These are phyloP conservation scores for Crotophaga sulcirostris DNA, from an alignment of 2,113 vertebrate species.

Conservation along the genomic window DNA sequence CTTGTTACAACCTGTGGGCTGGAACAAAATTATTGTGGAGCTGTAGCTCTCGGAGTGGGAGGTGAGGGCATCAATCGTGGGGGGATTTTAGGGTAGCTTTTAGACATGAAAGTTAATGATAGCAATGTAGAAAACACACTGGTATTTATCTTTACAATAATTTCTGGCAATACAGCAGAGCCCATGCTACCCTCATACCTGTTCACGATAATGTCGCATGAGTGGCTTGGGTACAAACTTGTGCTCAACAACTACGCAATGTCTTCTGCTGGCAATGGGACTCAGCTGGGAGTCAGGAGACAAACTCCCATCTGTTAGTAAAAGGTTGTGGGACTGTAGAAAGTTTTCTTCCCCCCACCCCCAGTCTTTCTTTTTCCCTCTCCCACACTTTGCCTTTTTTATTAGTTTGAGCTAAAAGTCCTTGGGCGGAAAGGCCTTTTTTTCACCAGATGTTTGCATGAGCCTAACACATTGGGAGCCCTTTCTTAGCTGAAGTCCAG, in stretches of 20 bases:
- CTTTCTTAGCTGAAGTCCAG: slow-evolving; percentile 20
- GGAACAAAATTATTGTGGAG: neutral
- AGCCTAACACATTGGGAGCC: slow-evolving; percentile 15
- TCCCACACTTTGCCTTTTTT: slow-evolving; percentile 13
- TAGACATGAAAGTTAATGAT: neutral
- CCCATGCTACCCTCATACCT: neutral
- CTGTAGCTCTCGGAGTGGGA: neutral
- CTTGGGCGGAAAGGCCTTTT: slow-evolving; percentile 6
- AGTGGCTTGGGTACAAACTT: neutral
- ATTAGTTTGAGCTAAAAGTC: slow-evolving; percentile 3
- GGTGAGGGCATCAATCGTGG: neutral
- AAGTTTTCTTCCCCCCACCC: neutral
- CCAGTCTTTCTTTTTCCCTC: neutral
- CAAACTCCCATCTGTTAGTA: neutral
- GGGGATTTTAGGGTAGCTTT: no score
- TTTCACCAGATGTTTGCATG: slow-evolving; percentile 51
- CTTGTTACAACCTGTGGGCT: neutral
- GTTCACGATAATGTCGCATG: neutral
- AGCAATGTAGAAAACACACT: fast-evolving
- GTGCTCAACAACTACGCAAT: neutral
- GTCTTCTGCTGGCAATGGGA: neutral
- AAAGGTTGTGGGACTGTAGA: neutral
- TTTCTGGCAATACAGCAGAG: fast-evolving
- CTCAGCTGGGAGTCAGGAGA: neutral
- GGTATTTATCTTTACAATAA: neutral